Evolutionary conservation across 2,797 vertebrate genomes (phyloP).

Genomic region (Catharus ustulatus): DNA sequence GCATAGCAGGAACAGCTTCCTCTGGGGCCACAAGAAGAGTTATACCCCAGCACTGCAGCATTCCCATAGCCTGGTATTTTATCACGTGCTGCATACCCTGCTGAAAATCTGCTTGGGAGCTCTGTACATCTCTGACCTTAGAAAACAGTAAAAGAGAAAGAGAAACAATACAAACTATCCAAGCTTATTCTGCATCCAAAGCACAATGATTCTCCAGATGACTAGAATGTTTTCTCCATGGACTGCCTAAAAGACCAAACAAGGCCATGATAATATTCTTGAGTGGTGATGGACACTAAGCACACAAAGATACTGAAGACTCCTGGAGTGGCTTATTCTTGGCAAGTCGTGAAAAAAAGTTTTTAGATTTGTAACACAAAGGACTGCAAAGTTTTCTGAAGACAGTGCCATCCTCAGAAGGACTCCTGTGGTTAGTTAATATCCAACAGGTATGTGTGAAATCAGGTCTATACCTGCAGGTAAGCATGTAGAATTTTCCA

Average conservation of each 20-base stretch:
- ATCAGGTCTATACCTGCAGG: slow-evolving; percentile 7
- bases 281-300: not conserved
- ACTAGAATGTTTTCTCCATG: not conserved
- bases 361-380: not conserved
- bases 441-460: not conserved
- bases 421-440: not conserved
- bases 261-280: not conserved
- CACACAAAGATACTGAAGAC: not conserved
- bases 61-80: not conserved
- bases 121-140: not conserved
- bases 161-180: not conserved
- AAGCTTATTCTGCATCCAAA: not conserved
- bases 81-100: not conserved
- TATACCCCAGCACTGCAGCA: not conserved
- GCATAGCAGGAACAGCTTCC: not conserved
- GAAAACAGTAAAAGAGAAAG: not conserved
- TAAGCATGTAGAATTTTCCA: not conserved
- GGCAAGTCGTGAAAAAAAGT: not conserved
- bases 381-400: not conserved
- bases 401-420: not conserved
- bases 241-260: not conserved
- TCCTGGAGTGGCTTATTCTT: not conserved
- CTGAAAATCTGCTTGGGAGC: not conserved
- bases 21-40: not conserved
- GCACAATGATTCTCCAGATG: not conserved